Conservation (phyloP, 1,140 invertebrate genomes). For the Saccostrea glomerata region DNA sequence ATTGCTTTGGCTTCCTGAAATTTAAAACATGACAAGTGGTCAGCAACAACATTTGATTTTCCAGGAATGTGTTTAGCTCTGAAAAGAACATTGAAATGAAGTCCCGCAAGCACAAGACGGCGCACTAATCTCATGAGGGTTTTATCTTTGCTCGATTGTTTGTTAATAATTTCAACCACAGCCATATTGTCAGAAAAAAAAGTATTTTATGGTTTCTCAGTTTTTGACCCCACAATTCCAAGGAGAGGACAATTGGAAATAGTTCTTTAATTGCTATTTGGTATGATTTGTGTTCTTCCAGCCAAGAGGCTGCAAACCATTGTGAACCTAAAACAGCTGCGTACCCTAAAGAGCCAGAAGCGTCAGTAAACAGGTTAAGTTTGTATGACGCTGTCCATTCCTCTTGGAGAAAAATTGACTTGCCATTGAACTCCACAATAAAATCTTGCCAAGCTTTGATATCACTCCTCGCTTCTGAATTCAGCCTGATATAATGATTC, state of each 20-base stretch:
- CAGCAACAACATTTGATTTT: constrained; percentile 48
- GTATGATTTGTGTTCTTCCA: constrained; percentile 4
- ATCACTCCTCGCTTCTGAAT: constrained; percentile 38
- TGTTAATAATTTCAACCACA: constrained; percentile 59
- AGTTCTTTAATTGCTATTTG: constrained; percentile 48
- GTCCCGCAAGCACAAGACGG: constrained; percentile 45
- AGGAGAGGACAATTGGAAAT: constrained; percentile 52
- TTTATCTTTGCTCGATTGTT: constrained; percentile 49
- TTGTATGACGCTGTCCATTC: constrained; percentile 19
- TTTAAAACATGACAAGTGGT: constrained; percentile 57
- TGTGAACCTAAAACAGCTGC: constrained; percentile 44
- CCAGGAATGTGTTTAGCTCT: constrained; percentile 55
- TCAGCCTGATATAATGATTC: constrained; percentile 49
- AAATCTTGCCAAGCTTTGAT: constrained; percentile 39
- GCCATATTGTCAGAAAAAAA: constrained; percentile 62
- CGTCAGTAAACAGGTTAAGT: constrained; percentile 33
- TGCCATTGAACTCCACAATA: constrained; percentile 34
- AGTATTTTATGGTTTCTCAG: constrained; percentile 52
- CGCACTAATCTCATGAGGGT: constrained; percentile 55
- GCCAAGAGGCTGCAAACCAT: constrained; percentile 45
- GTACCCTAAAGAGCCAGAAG: constrained; percentile 36
- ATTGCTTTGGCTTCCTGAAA: constrained; percentile 44
- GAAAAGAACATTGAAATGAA: constrained; percentile 54
- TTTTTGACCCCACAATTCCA: constrained; percentile 51
- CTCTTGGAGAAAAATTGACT: constrained; percentile 33